These are phyloP conservation scores for Drosophila repletoides DNA, from an alignment of 1,140 invertebrate species.

Conservation along the genomic window DNA sequence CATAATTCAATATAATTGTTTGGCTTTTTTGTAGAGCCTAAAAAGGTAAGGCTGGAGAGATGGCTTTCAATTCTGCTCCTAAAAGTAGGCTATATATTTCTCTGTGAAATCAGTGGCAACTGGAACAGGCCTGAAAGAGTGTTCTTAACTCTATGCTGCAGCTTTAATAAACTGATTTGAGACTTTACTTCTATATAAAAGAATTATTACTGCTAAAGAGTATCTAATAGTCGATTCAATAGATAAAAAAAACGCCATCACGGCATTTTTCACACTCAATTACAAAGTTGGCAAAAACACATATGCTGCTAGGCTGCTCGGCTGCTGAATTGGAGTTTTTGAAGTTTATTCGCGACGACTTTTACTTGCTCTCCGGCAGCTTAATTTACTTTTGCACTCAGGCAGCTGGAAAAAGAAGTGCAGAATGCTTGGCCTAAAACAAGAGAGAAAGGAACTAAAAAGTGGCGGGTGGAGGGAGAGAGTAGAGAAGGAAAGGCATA, in stretches of 20 bases:
- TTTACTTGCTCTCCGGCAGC: constrained; percentile 61
- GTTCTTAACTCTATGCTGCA: no score
- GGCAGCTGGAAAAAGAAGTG: constrained; percentile 67
- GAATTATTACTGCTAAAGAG: neutral
- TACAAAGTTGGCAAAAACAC: constrained; percentile 43
- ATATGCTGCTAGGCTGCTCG: constrained; percentile 15
- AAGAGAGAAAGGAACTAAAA: neutral
- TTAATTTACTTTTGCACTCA: constrained; percentile 78
- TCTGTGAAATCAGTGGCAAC: no score
- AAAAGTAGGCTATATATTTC: no score
- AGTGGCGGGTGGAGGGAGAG: neutral
- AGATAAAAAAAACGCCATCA: no score
- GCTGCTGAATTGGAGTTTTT: constrained; percentile 41
- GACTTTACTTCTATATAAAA: no score
- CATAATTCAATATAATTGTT: no score
- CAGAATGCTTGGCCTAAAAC: constrained; percentile 54
- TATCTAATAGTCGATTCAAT: neutral
- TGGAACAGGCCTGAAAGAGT: no score
- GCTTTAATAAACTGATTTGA: no score
- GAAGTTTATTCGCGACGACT: constrained; percentile 54
- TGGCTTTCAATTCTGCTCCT: no score
- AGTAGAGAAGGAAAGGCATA: neutral
- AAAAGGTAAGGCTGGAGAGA: no score
- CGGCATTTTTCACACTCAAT: constrained; percentile 42
- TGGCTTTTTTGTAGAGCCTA: no score